These are phyloP conservation scores for Drosophila sucinea DNA, from an alignment of 1,140 invertebrate genomes.

Conservation along the genomic window DNA sequence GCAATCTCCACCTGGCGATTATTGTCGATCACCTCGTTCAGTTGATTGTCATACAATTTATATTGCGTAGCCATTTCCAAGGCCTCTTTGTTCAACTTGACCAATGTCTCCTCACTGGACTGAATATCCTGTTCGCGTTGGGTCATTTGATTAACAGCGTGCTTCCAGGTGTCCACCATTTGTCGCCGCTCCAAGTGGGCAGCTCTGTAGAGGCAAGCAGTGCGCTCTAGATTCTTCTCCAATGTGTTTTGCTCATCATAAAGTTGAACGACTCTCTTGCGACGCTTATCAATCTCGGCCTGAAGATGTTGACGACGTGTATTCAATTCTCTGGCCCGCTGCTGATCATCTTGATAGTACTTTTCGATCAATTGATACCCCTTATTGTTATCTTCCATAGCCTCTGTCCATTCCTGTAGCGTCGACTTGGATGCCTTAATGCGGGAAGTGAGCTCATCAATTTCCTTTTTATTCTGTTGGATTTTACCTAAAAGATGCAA, in stretches of 20 bases:
- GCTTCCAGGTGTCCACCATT: slow-evolving; percentile 82
- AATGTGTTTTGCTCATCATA: slow-evolving; percentile 78
- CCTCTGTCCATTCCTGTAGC: slow-evolving; percentile 85
- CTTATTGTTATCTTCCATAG: slow-evolving; percentile 85
- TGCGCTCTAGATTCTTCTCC: slow-evolving; percentile 76
- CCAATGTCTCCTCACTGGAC: slow-evolving; percentile 50
- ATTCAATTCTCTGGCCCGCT: slow-evolving; percentile 84
- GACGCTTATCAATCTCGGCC: slow-evolving; percentile 69
- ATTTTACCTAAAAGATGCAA: slow-evolving; percentile 49
- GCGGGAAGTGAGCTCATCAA: slow-evolving; percentile 84
- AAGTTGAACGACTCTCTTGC: slow-evolving; percentile 55
- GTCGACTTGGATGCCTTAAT: slow-evolving; percentile 85
- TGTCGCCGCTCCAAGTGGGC: slow-evolving; percentile 74
- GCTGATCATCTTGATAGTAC: slow-evolving; percentile 85
- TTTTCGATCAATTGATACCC: slow-evolving; percentile 85
- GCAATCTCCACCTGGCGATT: slow-evolving; percentile 67
- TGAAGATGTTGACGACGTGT: slow-evolving; percentile 81
- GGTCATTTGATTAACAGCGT: slow-evolving; percentile 77
- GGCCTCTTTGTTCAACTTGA: slow-evolving; percentile 25
- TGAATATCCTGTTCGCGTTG: slow-evolving; percentile 74
- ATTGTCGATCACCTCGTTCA: slow-evolving; percentile 67
- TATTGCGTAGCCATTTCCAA: slow-evolving; percentile 26
- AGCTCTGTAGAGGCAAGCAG: slow-evolving; percentile 69
- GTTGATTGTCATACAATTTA: slow-evolving; percentile 48
- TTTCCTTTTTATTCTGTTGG: slow-evolving; percentile 82